Evolutionary conservation across 2,888 invertebrate genomes (phyloP).

Genomic region (Terebella lapidaria): DNA sequence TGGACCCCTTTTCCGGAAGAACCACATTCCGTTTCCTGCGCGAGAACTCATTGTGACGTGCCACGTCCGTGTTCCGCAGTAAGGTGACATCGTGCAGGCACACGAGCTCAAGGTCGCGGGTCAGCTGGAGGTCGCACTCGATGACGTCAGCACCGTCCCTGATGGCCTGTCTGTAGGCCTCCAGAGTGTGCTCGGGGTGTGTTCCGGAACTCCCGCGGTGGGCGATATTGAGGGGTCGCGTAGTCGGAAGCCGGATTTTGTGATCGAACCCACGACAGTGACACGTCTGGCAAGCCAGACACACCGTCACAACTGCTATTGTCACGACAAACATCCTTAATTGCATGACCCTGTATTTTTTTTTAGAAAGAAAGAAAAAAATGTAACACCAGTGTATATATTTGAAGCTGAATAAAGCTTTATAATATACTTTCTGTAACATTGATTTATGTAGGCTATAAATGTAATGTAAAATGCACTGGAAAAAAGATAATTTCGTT

Average conservation of each 20-base stretch:
- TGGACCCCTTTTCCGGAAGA: neutral
- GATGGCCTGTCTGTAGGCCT: slow-evolving; percentile 10
- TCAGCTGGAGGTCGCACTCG: slow-evolving; percentile 11
- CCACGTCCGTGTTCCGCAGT: slow-evolving; percentile 3
- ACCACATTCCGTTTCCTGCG: neutral
- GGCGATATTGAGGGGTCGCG: slow-evolving; percentile 8
- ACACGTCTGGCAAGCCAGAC: no score
- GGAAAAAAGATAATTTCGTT: no score
- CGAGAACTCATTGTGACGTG: neutral
- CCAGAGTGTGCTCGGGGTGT: slow-evolving; percentile 12
- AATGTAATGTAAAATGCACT: no score
- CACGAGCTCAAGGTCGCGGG: slow-evolving; percentile 6
- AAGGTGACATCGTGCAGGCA: slow-evolving; percentile 11
- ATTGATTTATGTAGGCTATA: no score
- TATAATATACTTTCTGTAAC: no score
- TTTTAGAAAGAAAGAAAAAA: no score
- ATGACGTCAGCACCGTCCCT: slow-evolving; percentile 12
- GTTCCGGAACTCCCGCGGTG: slow-evolving; percentile 9
- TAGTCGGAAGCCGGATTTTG: neutral
- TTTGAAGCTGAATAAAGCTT: no score
- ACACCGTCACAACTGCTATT: no score
- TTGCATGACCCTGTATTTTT: no score
- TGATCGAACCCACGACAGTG: no score
- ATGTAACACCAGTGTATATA: no score
- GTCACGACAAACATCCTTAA: no score